Base-by-base conservation (phyloP, 1,140 invertebrate genomes). In the Halesus radiatus region DNA sequence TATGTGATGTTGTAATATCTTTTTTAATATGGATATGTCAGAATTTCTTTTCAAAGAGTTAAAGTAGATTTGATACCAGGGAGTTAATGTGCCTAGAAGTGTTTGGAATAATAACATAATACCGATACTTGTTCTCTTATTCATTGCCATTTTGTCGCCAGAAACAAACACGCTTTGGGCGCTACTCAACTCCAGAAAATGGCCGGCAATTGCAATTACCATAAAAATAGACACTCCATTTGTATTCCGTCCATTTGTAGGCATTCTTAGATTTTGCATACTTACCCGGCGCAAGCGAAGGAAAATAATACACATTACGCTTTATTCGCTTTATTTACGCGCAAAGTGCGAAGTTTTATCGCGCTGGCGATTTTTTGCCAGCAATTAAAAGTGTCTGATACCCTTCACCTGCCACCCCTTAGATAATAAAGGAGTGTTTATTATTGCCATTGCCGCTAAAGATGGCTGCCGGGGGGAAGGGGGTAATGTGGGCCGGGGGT, bases 351-450 rank as follows among this genome's bases (percentile, higher is more conserved):
- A 74, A 74, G 70, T 74, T 74, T 74, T 54, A 74, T 74, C 70
- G 70, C 70, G 70, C 23, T 74, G 70, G 70, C 70, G 70, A 74
- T 74, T 74, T 74, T 76, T 76, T 62, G 54, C 56, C 29, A 32
- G 56, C 74, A 76, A 76, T 76, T 58, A 76, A 76, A 62, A 58
- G 54, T 76, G 70, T 76, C 74, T 62, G 56, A 60, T 50, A 56
- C 50, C 76, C 52, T 70, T 78, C 81, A 80, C 75, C 70, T 76
- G 81, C 78, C 78, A 80, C 81, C 81, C 76, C 76, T 80, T 78
- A 54, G 81, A 82, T 82, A 82, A 82, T 82, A 82, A 82, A 82
- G 81, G 81, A 82, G 81, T 82, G 81, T 82, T 82, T 82, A 82
- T 82, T 82, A 82, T 82, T 82, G 81, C 81, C 81, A 62, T 62